Base-by-base conservation (phyloP, 92 coral and sea anemone species). In the Umimayanthus kanabou region DNA sequence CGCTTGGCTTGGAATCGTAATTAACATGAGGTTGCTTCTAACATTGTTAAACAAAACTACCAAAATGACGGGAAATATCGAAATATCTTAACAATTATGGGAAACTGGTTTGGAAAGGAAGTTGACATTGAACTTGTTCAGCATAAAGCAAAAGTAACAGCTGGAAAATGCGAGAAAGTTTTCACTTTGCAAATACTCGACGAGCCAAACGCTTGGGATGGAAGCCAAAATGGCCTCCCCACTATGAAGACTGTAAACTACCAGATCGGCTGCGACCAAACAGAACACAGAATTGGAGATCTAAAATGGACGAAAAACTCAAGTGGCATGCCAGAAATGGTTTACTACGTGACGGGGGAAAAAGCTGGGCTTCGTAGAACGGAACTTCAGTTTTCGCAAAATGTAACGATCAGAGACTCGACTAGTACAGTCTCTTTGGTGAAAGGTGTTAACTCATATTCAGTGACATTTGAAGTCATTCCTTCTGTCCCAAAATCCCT, bases 121-220 rank as follows among this genome's bases (percentile, higher is more conserved):
- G 15, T 57, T 18, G 5, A 57, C 23, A 29, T 72, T 30, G 42
- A 72, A 30, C 16, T 25, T 72, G 76, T 28, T 30, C 76, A 72
- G 26, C 16, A 72, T 37, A 72, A 15, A 72, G 13, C 6, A 72
- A 18, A 28, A 28, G 76, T 72, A 37, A 29, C 10, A 72, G 76
- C 76, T 72, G 76, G 76, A 37, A 30, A 72, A 72, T 72, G 10
- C 6, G 76, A 72, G 76, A 72, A 30, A 72, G n/a, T 72, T 72
- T 72, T 42, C 40, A 72, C 76, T 29, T 72, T 72, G 76, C 30
- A 15, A 26, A 26, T 72, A 5, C 6, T 30, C 20, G 40, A 72
- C 20, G 20, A 72, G 10, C 22, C 76, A 5, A 13, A n/a, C 6
- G 18, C 3, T 39, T 30, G 77, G 77, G 23, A 73, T 2, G 77